phyloP scores from a whole-genome alignment of 2,888 invertebrate genomes.

The Mythimna loreyi region DNA sequence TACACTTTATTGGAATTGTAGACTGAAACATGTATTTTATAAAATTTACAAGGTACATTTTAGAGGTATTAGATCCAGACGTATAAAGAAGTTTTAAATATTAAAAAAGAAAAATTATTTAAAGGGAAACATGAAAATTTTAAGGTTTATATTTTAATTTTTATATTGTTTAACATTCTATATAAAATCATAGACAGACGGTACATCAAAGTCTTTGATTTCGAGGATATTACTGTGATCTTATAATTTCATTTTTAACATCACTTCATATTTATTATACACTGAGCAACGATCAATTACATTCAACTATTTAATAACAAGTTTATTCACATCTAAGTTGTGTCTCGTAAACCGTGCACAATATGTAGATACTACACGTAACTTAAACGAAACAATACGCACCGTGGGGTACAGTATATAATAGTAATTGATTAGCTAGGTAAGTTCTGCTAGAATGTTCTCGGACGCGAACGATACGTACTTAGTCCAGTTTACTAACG shows the following conservation, averaged over 20 bases:
- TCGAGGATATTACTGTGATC: conserved; percentile 43
- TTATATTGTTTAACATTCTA: conserved; percentile 42
- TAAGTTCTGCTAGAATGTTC: conserved; percentile 53
- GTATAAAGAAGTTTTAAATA: conserved; percentile 38
- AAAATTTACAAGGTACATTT: conserved; percentile 62
- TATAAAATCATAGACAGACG: conserved; percentile 54
- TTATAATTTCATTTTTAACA: conserved; percentile 48
- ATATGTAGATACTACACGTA: conserved; percentile 60
- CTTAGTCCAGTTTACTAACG: conserved; percentile 75
- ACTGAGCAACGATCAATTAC: conserved; percentile 77
- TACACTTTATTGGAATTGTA: conserved; percentile 58
- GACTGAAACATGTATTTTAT: conserved; percentile 56
- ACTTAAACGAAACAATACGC: conserved; percentile 58
- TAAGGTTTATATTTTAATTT: conserved; percentile 15
- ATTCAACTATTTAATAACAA: conserved; percentile 71
- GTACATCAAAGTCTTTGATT: conserved; percentile 59
- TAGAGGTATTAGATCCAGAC: conserved; percentile 58
- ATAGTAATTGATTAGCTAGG: conserved; percentile 64
- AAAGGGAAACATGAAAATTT: conserved; percentile 45
- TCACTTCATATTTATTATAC: conserved; percentile 59
- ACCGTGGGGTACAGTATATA: conserved; percentile 52
- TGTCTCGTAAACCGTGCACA: conserved; percentile 60
- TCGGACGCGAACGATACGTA: conserved; percentile 52
- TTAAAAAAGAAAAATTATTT: conserved; percentile 5
- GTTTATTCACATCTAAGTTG: conserved; percentile 61